Evolutionary conservation across 2,888 invertebrate species (phyloP).

Genomic region (Acrocyrtus sp.): DNA sequence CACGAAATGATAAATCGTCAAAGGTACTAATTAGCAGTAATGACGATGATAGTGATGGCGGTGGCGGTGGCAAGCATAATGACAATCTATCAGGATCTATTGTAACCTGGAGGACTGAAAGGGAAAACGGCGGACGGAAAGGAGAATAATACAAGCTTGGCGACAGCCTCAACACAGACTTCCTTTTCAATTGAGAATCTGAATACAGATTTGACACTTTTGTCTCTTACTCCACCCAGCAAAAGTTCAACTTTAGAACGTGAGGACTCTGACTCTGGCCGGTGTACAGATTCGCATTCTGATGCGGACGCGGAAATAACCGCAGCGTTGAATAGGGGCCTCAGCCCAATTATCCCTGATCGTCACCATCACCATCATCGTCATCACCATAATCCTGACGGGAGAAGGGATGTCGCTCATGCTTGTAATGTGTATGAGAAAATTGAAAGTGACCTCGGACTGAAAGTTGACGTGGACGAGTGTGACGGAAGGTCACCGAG

Average conservation of each 20-base stretch:
- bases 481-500: slow-evolving; percentile 45
- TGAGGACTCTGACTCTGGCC: slow-evolving; percentile 51
- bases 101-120: too few relatives aligned
- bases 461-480: slow-evolving; percentile 44
- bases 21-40: slow-evolving; percentile 25
- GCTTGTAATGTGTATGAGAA: slow-evolving; percentile 44
- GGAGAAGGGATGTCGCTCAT: slow-evolving; percentile 5
- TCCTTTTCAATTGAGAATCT: slow-evolving; percentile 44
- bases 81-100: neutral
- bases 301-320: slow-evolving; percentile 52
- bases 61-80: neutral
- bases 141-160: neutral
- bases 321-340: slow-evolving; percentile 39
- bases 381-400: slow-evolving; percentile 1
- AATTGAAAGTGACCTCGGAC: slow-evolving; percentile 47
- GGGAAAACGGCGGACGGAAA: too few relatives aligned
- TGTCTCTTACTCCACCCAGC: slow-evolving; percentile 23
- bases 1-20: slow-evolving; percentile 31
- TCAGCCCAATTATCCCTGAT: slow-evolving; percentile 22
- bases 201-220: slow-evolving; percentile 20
- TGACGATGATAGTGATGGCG: neutral
- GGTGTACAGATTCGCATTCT: slow-evolving; percentile 43
- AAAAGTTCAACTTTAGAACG: slow-evolving; percentile 35
- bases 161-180: slow-evolving; percentile 37
- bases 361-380: slow-evolving; percentile 16